These are phyloP conservation scores for Synanthedon andrenaeformis DNA, from an alignment of 2,888 invertebrate species.

Conservation along the genomic window DNA sequence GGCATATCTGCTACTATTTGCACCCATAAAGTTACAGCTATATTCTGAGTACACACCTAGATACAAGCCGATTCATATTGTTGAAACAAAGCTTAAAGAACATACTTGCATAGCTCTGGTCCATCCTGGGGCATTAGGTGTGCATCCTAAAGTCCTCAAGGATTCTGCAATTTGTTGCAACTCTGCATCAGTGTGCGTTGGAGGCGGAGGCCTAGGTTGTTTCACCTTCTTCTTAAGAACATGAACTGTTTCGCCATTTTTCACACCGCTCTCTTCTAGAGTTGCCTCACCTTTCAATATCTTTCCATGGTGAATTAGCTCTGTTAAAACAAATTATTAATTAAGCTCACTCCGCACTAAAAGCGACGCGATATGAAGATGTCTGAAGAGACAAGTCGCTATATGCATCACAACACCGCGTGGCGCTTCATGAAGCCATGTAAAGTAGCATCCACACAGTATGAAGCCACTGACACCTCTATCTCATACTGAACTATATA, in stretches of 20 bases:
- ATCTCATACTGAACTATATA: too few species aligned
- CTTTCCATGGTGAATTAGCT: constrained; percentile 79
- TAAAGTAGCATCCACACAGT: too few species aligned
- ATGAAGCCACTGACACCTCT: too few species aligned
- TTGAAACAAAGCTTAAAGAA: constrained; percentile 54
- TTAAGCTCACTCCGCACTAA: neutral
- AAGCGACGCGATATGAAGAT: too few species aligned
- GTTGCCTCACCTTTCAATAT: constrained; percentile 72
- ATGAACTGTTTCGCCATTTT: constrained; percentile 69
- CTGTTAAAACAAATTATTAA: constrained; percentile 40
- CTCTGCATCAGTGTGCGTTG: constrained; percentile 68
- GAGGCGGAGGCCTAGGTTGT: constrained; percentile 36
- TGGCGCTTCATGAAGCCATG: too few species aligned
- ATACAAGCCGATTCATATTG: constrained; percentile 76
- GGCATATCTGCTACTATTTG: too few species aligned
- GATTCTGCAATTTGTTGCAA: constrained; percentile 73
- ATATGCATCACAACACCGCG: too few species aligned
- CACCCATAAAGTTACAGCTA: too few species aligned
- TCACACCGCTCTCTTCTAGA: constrained; percentile 74
- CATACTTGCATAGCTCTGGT: constrained; percentile 76
- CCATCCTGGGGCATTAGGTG: constrained; percentile 72
- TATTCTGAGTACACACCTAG: constrained; percentile 16
- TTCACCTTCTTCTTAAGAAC: constrained; percentile 62
- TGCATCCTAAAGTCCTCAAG: constrained; percentile 71
- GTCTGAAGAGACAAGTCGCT: too few species aligned